Evolutionary conservation across 2,888 invertebrate genomes (phyloP).

Genomic region (Morpho helenor): DNA sequence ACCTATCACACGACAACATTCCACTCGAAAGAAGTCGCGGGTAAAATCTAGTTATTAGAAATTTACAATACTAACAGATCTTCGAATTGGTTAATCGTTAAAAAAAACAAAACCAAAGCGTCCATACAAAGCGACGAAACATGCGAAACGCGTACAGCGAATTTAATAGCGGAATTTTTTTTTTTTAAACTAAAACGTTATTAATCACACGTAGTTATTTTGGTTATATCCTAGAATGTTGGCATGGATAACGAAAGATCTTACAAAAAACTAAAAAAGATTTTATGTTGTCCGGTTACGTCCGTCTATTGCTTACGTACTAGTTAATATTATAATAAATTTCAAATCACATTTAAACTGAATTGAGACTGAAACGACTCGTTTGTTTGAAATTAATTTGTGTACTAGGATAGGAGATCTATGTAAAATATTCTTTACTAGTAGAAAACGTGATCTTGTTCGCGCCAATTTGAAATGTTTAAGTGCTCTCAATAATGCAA

Average conservation of each 20-base stretch:
- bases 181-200: slow-evolving; percentile 8
- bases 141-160: background rate
- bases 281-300: slow-evolving; percentile 8
- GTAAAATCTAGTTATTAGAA: too few relatives aligned
- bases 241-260: slow-evolving; percentile 26
- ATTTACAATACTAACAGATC: too few relatives aligned
- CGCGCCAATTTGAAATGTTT: too few relatives aligned
- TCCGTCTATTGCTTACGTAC: slow-evolving; percentile 5
- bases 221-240: slow-evolving; percentile 28
- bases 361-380: background rate
- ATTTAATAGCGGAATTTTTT: background rate
- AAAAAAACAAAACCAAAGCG: background rate
- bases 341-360: background rate
- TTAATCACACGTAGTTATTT: slow-evolving; percentile 27
- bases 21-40: too few relatives aligned
- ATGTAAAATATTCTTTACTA: too few relatives aligned
- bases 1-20: too few relatives aligned
- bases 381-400: background rate
- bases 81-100: too few relatives aligned
- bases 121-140: background rate
- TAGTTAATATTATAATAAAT: slow-evolving; percentile 2
- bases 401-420: too few relatives aligned
- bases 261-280: slow-evolving; percentile 14
- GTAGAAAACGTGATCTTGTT: too few relatives aligned
- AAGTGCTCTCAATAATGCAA: too few relatives aligned